Base-by-base conservation (phyloP, 2,113 vertebrate genomes). In the Cheilinus undulatus region DNA sequence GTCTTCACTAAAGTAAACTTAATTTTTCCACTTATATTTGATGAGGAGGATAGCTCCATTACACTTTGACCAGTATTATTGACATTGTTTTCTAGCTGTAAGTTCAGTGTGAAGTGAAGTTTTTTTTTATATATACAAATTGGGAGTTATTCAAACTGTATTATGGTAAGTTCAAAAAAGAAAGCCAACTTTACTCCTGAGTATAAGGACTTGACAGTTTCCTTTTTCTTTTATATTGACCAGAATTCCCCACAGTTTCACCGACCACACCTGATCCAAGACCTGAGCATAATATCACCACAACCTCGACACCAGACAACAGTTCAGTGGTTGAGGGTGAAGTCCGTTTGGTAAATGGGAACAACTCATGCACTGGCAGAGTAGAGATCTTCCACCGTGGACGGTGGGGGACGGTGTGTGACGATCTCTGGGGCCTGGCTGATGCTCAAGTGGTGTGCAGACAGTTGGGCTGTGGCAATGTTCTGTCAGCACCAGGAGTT, bases 321-420 rank as follows among this genome's bases (percentile, higher is more conserved):
- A 65, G 15, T 51, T 52, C 84, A 57, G 48, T 6, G 28, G 69
- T 0, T 0, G 78, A 88, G 14, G 82, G 86, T 1, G 38, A 83
- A 30, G 58, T 90, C 63, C 78, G 51, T 0, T 69, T 90, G 68
- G 65, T 7, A 11, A 67, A 84, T 36, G 32, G 57, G 46, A 84
- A 58, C 65, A 51, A 52, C 30, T 61, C 65, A 32, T 91, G 80
- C 76, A 73, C 75, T 17, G 89, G 89, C 15, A 82, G 87, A 53
- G 80, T 91, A 1, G 84, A 91, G 80, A 65, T 83, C 80, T 84
- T 80, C 61, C 64, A 66, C 42, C 7, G 1, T 14, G 87, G 82
- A 38, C 74, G 75, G 50, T 89, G 87, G 87, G 87, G 89, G 53
- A 85, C 87, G 0, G 85, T 89, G 53, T 90, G 89, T 75, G 83